phyloP scores from a whole-genome alignment of 1,140 invertebrate genomes.

The Meloidogyne exigua region DNA sequence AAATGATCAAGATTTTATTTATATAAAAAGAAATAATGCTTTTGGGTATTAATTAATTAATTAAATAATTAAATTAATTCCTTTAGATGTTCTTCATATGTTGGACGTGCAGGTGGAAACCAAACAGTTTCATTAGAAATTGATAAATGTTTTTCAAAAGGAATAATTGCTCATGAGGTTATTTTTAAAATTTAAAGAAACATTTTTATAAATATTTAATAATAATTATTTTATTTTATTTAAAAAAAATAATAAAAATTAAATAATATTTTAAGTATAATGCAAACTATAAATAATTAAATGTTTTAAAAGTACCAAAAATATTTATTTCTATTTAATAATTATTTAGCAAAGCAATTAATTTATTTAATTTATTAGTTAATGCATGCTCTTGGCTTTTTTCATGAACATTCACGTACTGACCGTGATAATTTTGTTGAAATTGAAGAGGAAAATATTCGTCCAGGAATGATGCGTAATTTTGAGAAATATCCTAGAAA shows the following conservation, averaged over 20 bases:
- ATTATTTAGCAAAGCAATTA: too few species aligned
- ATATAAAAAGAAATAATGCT: slow-evolving; percentile 60
- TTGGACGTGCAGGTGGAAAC: slow-evolving; percentile 61
- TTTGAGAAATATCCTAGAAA: slow-evolving; percentile 63
- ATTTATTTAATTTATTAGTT: slow-evolving; percentile 14
- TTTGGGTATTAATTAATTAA: slow-evolving; percentile 47
- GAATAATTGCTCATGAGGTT: slow-evolving; percentile 61
- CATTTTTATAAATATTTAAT: too few species aligned
- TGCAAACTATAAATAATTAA: too few species aligned
- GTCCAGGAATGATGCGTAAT: slow-evolving; percentile 62
- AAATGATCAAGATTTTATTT: slow-evolving; percentile 61
- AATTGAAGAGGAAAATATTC: slow-evolving; percentile 61
- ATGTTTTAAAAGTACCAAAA: too few species aligned
- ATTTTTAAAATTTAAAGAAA: slow-evolving; percentile 41
- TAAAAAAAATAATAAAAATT: too few species aligned
- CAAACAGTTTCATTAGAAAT: slow-evolving; percentile 63
- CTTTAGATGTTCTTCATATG: slow-evolving; percentile 61
- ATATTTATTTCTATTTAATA: too few species aligned
- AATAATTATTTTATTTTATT: too few species aligned
- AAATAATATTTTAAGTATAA: too few species aligned
- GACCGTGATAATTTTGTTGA: slow-evolving; percentile 60
- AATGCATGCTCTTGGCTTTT: slow-evolving; percentile 52
- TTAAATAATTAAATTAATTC: background rate
- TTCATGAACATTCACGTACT: slow-evolving; percentile 62
- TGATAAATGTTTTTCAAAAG: slow-evolving; percentile 63